Conservation (phyloP, 64 coral and sea anemone species). For the Anthopleura sola region DNA sequence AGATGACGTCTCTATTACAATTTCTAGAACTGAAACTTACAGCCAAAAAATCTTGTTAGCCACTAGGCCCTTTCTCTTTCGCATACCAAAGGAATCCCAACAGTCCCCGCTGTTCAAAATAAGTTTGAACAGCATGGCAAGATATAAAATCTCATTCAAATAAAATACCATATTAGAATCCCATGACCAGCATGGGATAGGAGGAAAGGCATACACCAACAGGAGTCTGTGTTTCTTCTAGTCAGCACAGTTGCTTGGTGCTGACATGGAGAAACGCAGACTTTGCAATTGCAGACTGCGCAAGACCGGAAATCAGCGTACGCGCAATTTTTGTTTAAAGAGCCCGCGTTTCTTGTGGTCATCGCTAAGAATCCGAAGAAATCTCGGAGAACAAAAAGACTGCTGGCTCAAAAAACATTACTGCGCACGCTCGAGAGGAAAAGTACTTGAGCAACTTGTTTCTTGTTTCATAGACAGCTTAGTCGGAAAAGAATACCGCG, state of each 20-base stretch:
- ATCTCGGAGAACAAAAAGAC: not conserved
- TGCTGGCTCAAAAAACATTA: not conserved
- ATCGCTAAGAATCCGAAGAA: not conserved
- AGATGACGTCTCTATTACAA: too few relatives aligned
- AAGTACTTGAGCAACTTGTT: not conserved
- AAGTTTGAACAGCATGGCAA: not conserved
- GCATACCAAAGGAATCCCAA: not conserved
- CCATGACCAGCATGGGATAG: slow-evolving; percentile 16
- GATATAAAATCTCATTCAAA: slow-evolving; percentile 7
- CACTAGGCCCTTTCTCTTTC: not conserved
- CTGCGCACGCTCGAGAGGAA: not conserved
- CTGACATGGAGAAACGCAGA: too few relatives aligned
- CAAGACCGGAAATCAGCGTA: not conserved
- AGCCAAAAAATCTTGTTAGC: not conserved
- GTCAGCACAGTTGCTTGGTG: too few relatives aligned
- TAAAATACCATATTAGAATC: not conserved
- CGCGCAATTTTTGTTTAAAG: not conserved
- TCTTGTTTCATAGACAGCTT: not conserved
- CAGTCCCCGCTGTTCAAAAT: not conserved
- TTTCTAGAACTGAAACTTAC: too few relatives aligned
- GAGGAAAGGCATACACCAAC: not conserved
- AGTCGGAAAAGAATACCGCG: not conserved
- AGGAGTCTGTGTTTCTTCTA: too few relatives aligned
- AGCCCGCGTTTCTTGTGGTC: not conserved
- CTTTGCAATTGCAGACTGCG: not conserved